Evolutionary conservation across 2,113 vertebrate genomes (phyloP), one percentile per base, ranked within the genome.

Genomic region (Elgaria multicarinata): DNA sequence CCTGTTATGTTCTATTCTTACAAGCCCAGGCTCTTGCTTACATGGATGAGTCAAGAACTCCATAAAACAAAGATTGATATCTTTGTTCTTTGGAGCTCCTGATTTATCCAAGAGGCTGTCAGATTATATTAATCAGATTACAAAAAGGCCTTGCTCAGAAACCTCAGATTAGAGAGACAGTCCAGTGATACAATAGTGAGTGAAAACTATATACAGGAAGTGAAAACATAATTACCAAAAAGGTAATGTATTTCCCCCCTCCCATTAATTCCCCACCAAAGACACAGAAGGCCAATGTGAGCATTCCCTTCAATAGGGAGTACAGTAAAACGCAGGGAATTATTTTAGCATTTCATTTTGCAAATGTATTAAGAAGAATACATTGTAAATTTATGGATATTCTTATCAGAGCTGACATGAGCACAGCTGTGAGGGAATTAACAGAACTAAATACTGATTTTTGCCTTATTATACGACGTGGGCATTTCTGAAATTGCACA

Each of bases 131-230:
- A 71, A 53, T 85, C 44, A 53, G 50, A 72, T 46, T 71, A 26
- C 44, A 72, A 85, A 53, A 22, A 50, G 83, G 26, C 33, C 46
- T 71, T 53, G 44, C 5, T 72, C 44, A 85, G 50, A 85, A 33
- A 66, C 8, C 10, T 39, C 9, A 1, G 69, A 84, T 89, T 93
- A 69, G 4, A 18, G 67, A 83, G 33, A 62, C 90, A 85, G 78
- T 44, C 89, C 83, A 87, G 91, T 33, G 83, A 80, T 90, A 72
- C 77, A 75, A 83, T 79, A 91, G 42, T 53, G 74, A 94, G 93
- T 90, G 91, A 94, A 93, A 93, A 93, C 91, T 90, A 89, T 74
- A 90, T 94, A 90, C 87, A 88, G 55, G 82, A 79, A 74, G 85
- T 88, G 24, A 24, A 9, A 85, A 85, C 53, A 91, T 58, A 84